Conservation (phyloP, 2,113 vertebrate species). For the Reinhardtius hippoglossoides region DNA sequence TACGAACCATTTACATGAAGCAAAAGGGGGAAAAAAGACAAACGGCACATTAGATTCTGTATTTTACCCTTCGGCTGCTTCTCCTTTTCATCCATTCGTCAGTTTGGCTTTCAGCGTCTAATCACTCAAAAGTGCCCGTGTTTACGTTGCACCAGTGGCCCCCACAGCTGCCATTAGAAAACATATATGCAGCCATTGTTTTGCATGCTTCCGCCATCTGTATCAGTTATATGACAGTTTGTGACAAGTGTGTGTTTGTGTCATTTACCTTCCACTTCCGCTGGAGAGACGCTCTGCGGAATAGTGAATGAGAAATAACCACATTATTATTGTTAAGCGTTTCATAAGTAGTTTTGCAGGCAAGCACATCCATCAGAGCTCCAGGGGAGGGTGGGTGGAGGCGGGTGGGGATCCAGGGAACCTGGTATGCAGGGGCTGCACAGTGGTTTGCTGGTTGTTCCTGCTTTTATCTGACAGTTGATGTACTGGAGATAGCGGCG, state of each 20-base stretch:
- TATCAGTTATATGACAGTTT: constrained; percentile 52
- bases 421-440: constrained; percentile 43
- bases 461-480: constrained; percentile 48
- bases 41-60: constrained; percentile 11
- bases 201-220: constrained; percentile 42
- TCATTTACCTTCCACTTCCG: constrained; percentile 64
- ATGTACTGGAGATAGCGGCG: constrained; percentile 40
- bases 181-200: constrained; percentile 37
- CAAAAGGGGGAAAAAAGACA: constrained; percentile 7
- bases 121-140: too few species aligned
- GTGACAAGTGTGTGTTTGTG: constrained; percentile 53
- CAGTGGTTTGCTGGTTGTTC: constrained; percentile 30
- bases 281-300: constrained; percentile 47
- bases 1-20: not conserved
- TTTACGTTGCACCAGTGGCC: constrained; percentile 4
- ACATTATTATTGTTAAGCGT: constrained; percentile 74
- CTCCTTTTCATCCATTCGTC: constrained; percentile 28
- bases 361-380: constrained; percentile 62
- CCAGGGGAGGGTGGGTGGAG: constrained; percentile 34
- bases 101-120: too few species aligned
- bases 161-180: constrained; percentile 43
- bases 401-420: constrained; percentile 31
- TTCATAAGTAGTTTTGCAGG: constrained; percentile 74
- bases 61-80: constrained; percentile 51
- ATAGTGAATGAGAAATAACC: constrained; percentile 63